Base-by-base conservation (phyloP, 2,888 invertebrate genomes). In the Drosophila aldrichi region DNA sequence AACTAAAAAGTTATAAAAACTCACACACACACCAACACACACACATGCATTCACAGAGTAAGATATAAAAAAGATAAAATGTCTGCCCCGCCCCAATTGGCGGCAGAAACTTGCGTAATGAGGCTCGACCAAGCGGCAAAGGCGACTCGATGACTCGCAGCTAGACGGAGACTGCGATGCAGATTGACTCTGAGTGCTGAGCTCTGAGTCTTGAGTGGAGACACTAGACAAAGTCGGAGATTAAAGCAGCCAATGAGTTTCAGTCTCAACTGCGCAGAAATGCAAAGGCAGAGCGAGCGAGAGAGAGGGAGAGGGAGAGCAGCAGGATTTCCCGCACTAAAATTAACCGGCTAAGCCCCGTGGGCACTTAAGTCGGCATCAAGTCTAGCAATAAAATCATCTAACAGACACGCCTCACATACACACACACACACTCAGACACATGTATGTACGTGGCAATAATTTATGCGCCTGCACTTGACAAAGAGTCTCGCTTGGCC, bases 1-100 rank as follows among this genome's bases (percentile, higher is more conserved):
- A 87, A 89, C 84, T 85, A 87, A 89, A 87, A 85, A 89, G 85
- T 87, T 87, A 64, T 84, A 85, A 87, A 83, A 88, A 70, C 36
- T 70, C 74, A 58, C 25, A 51, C 52, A 58, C 44, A 61, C 41
- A 18, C 43, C 5, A 16, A 36, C 34, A 69, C 12, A 29, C 29
- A 29, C n/a, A n/a, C n/a, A n/a, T n/a, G n/a, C n/a, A n/a, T n/a
- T n/a, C 12, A 29, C 29, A 29, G 83, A 83, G 79, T 64, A 79
- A 83, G 86, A 84, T 77, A 82, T 68, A 69, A 77, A 66, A 66
- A 68, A 61, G 57, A 63, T 56, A 66, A 69, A 74, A 61, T 44
- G 74, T 63, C 59, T 40, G 12, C 25, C 40, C 72, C 43, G 29
- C 20, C 49, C 34, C 49, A 51, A 55, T 79, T 49, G 67, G 69